Evolutionary conservation across 2,888 invertebrate species (phyloP), one percentile per base, ranked within the genome.

Genomic region (Dolichomitus sp.): DNA sequence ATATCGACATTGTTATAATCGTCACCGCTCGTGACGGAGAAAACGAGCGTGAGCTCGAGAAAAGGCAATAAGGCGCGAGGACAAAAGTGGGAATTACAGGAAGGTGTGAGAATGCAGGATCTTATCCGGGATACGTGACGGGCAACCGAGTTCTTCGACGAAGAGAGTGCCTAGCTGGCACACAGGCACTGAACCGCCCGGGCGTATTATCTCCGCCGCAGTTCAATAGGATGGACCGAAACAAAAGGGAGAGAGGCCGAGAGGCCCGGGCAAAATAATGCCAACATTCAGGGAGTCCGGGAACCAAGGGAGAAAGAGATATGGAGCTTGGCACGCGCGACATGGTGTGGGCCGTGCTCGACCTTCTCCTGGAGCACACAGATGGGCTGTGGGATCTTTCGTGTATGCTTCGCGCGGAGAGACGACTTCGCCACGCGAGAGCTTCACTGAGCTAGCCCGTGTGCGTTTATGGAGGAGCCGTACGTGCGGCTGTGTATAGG

Each of bases 181-280:
- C 37, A 65, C 23, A 65, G 77, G 77, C 68, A 37, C 23, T 61
- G 61, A 73, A 75, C 70, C 81, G 80, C 79, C 70, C 79, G 88
- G 89, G 87, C 89, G 91, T 90, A 91, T 91, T 91, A 91, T 92
- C 90, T 90, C 88, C 85, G 87, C 87, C 87, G 86, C 89, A 85
- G 92, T 92, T 92, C 92, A 91, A 92, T 92, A 91, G 92, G 89
- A 90, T 87, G 88, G 89, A 88, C 89, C 91, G 90, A 91, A 92
- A 92, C 92, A 92, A 91, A 87, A 90, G 89, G 88, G 88, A 83
- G 89, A 89, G 74, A 86, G 66, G 11, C 27, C 33, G 61, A 54
- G 54, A 73, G 72, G 73, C n/a, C 84, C 87, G 89, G 87, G 89
- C 89, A 91, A 92, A 92, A 91, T 92, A 92, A 92, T 89, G 89